Evolutionary conservation across 2,888 invertebrate genomes (phyloP).

Genomic region (Agonopterix arenella): DNA sequence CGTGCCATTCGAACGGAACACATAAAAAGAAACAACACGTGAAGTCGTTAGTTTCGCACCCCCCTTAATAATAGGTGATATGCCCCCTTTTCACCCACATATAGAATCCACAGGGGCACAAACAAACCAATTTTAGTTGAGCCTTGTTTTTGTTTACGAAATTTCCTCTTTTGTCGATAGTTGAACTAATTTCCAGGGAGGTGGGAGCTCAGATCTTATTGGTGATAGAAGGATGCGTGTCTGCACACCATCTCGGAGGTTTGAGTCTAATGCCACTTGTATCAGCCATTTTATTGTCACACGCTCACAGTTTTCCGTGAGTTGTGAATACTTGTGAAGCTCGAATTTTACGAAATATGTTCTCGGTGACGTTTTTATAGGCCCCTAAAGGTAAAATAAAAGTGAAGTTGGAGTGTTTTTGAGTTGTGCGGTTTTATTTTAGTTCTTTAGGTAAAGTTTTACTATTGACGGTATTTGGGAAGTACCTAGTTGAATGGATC

Average conservation of each 20-base stretch:
- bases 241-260: slow-evolving; percentile 52
- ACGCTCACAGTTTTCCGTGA: slow-evolving; percentile 56
- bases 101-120: slow-evolving; percentile 25
- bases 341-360: slow-evolving; percentile 58
- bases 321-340: slow-evolving; percentile 35
- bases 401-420: slow-evolving; percentile 59
- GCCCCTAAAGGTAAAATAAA: slow-evolving; percentile 59
- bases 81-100: slow-evolving; percentile 46
- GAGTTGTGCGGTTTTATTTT: slow-evolving; percentile 50
- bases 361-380: slow-evolving; percentile 64
- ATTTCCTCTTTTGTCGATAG: background rate
- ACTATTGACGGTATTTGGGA: background rate
- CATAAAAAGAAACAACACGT: slow-evolving; percentile 69
- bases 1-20: slow-evolving; percentile 55
- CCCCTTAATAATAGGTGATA: slow-evolving; percentile 71
- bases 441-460: slow-evolving; percentile 25
- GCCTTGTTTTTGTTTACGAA: background rate
- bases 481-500: slow-evolving; percentile 2
- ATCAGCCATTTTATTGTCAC: slow-evolving; percentile 69
- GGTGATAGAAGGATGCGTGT: slow-evolving; percentile 56
- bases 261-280: slow-evolving; percentile 69
- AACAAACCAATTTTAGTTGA: slow-evolving; percentile 35
- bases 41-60: slow-evolving; percentile 69
- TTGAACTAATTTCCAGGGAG: slow-evolving; percentile 11
- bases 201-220: slow-evolving; percentile 26